Conservation (phyloP, 2,888 invertebrate species). For the Ectobius pallidus region DNA sequence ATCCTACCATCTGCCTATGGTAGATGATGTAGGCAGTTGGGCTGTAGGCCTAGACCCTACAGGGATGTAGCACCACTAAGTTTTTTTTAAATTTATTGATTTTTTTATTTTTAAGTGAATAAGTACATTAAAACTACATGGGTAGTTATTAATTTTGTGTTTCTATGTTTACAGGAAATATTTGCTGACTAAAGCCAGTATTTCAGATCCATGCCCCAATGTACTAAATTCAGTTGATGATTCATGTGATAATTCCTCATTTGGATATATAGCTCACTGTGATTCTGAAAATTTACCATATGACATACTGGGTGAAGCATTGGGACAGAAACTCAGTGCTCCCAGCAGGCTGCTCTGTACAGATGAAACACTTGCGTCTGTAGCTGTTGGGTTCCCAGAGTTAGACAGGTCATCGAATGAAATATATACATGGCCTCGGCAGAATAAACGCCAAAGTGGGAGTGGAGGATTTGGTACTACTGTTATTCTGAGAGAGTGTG, state of each 20-base stretch:
- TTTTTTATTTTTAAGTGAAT: no score
- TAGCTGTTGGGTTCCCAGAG: constrained; percentile 60
- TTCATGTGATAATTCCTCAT: constrained; percentile 22
- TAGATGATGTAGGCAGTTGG: no score
- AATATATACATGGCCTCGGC: constrained; percentile 53
- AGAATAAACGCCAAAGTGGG: constrained; percentile 41
- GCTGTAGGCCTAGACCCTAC: no score
- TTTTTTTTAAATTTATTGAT: no score
- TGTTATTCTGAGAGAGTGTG: constrained; percentile 49
- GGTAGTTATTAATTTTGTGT: no score
- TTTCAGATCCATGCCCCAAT: constrained; percentile 50
- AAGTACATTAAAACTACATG: no score
- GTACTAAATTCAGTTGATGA: constrained; percentile 49
- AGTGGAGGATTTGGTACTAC: constrained; percentile 36
- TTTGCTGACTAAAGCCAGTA: constrained; percentile 43
- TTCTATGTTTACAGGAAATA: constrained; percentile 43
- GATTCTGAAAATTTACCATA: constrained; percentile 46
- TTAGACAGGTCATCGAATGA: constrained; percentile 52
- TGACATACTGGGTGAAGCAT: constrained; percentile 51
- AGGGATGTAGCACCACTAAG: no score
- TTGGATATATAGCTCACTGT: constrained; percentile 34
- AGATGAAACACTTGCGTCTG: constrained; percentile 53
- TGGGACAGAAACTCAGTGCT: constrained; percentile 54
- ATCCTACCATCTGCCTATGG: no score
- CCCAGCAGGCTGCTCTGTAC: constrained; percentile 57